These are phyloP conservation scores for Prietella phreatophila DNA, from an alignment of 2,113 vertebrate species.

Conservation along the genomic window DNA sequence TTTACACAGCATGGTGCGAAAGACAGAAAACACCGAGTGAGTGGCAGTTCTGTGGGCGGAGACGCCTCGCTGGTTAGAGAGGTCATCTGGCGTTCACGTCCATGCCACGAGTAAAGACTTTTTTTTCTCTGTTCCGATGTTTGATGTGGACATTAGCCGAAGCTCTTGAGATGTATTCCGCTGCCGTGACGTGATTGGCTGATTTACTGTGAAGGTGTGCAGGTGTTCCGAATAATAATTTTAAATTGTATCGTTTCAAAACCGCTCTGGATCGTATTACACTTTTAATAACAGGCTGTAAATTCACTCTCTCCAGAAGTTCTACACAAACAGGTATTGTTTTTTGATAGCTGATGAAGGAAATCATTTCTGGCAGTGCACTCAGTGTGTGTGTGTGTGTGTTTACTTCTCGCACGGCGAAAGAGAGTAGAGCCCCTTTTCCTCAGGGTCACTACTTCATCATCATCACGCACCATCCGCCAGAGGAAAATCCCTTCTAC, in stretches of 20 bases:
- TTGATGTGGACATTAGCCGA: too few relatives aligned
- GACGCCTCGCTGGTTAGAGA: too few relatives aligned
- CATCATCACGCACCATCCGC: neutral
- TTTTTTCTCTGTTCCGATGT: too few relatives aligned
- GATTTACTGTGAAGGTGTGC: too few relatives aligned
- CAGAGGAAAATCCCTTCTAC: neutral
- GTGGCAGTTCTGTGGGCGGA: too few relatives aligned
- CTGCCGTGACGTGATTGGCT: too few relatives aligned
- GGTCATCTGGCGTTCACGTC: too few relatives aligned
- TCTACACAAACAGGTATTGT: neutral
- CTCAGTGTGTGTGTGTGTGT: neutral
- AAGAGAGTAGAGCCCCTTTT: neutral
- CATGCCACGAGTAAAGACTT: too few relatives aligned
- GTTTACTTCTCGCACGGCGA: neutral
- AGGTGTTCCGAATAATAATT: neutral
- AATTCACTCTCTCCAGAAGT: neutral
- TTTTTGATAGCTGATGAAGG: neutral
- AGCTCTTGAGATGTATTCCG: too few relatives aligned
- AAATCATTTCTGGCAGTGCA: neutral
- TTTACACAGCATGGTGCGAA: too few relatives aligned
- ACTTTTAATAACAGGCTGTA: neutral
- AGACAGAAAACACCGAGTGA: too few relatives aligned
- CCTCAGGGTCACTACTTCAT: conserved; percentile 22
- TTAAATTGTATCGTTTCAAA: neutral
- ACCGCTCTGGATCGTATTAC: neutral